Base-by-base conservation (phyloP, 2,888 invertebrate genomes). In the Salpingus planirostris region DNA sequence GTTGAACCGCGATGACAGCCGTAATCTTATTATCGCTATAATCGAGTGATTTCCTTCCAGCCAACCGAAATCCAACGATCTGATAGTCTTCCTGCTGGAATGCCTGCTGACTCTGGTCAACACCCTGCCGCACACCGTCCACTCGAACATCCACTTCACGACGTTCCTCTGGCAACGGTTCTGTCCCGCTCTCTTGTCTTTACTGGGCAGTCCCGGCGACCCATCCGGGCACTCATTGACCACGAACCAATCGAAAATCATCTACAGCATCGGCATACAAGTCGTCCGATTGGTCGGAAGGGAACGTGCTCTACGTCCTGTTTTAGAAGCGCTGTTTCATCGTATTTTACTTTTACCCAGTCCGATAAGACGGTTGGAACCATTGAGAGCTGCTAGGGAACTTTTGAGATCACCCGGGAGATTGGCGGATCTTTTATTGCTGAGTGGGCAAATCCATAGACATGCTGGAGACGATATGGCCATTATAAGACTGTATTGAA, bases 111-210 rank as follows among this genome's bases (percentile, higher is more conserved):
- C 90, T 1, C 66, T 92, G 36, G 81, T 89, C 52, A 82, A 84
- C 6, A 88, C 86, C 29, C 65, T 89, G 29, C 87, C 88, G 0
- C 82, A 84, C 48, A 77, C 84, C 46, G 86, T 88, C 5, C 83
- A 85, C 50, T 79, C 80, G 2, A 88, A 88, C 65, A 76, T 79
- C 1, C 88, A 89, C 62, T 89, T 89, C 56, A 86, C 86, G 2
- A 85, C 86, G 2, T 88, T 89, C 54, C 69, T 89, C 6, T 89
- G 93, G 93, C 90, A 92, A 61, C 83, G 89, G 52, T 84, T 93
- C 54, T 92, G 91, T 52, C 93, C 93, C 0, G 82, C 87, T 1
- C 66, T 93, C 42, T 82, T 93, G 33, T 83, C 87, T 0, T 80
- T 92, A 36, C 70, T 93, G 2, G 92, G 92, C 0, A 85, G 90